Evolutionary conservation across 1,140 invertebrate species (phyloP).

Genomic region (Leptopilina boulardi): DNA sequence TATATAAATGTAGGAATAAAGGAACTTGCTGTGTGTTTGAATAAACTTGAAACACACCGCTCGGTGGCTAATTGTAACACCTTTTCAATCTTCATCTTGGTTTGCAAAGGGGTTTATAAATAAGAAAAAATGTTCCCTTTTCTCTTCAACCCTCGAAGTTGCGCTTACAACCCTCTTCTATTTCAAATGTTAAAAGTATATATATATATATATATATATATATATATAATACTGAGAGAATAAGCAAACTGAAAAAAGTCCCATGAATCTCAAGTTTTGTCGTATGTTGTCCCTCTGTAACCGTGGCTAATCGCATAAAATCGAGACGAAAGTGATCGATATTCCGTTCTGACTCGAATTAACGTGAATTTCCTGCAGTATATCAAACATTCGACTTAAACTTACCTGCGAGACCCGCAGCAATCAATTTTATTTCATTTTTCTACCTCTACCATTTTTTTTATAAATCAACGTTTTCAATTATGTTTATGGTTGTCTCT

Average conservation of each 20-base stretch:
- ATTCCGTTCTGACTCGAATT: conserved; percentile 52
- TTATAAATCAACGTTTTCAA: not conserved
- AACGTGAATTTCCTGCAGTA: conserved; percentile 51
- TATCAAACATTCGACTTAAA: conserved; percentile 7
- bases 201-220: too few species aligned
- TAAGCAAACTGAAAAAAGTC: conserved; percentile 45
- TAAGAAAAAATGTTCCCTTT: conserved; percentile 34
- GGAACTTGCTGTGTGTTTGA: not conserved
- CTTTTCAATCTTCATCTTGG: conserved; percentile 33
- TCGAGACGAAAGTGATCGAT: conserved; percentile 65
- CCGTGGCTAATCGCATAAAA: conserved; percentile 63
- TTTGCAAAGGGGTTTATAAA: not conserved
- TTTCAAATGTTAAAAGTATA: conserved; percentile 4
- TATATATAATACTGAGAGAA: not conserved
- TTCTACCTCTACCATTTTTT: not conserved
- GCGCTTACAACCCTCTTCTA: conserved; percentile 36
- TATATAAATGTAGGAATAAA: not conserved
- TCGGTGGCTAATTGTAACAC: conserved; percentile 23
- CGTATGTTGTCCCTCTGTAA: conserved; percentile 36
- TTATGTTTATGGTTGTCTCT: too few species aligned
- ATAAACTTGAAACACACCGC: not conserved
- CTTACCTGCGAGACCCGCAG: not conserved
- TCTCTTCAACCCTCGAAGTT: conserved; percentile 23
- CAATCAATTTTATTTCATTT: conserved; percentile 4
- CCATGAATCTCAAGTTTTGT: conserved; percentile 61